These are phyloP conservation scores for Epinephelus lanceolatus DNA, from an alignment of 2,113 vertebrate species.

Conservation along the genomic window DNA sequence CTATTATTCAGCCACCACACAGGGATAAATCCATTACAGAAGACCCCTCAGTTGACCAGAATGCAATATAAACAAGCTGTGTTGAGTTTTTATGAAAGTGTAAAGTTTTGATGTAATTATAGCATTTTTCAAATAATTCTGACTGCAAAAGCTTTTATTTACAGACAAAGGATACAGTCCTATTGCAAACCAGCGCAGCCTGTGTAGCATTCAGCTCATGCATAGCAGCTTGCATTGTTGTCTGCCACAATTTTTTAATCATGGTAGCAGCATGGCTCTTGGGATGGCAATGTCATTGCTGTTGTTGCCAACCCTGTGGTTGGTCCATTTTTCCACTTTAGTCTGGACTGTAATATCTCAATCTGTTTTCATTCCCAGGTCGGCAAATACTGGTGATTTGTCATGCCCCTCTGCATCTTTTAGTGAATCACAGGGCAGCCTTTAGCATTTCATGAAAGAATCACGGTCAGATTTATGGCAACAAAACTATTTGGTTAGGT, in stretches of 20 bases:
- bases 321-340: not conserved
- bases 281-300: not conserved
- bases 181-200: not conserved
- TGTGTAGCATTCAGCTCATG: not conserved
- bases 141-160: not conserved
- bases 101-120: not conserved
- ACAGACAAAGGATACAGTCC: not conserved
- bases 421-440: no score
- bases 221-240: not conserved
- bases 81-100: not conserved
- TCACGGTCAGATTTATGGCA: no score
- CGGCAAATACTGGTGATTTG: no score
- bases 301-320: not conserved
- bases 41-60: no score
- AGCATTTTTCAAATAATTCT: not conserved
- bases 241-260: not conserved
- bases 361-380: no score
- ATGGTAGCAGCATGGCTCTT: not conserved
- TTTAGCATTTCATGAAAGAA: no score
- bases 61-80: not conserved
- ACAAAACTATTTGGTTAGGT: no score
- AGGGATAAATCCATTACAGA: no score
- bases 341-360: not conserved
- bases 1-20: no score
- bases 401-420: no score